Base-by-base conservation (phyloP, 2,797 vertebrate species). In the Myioborus miniatus region DNA sequence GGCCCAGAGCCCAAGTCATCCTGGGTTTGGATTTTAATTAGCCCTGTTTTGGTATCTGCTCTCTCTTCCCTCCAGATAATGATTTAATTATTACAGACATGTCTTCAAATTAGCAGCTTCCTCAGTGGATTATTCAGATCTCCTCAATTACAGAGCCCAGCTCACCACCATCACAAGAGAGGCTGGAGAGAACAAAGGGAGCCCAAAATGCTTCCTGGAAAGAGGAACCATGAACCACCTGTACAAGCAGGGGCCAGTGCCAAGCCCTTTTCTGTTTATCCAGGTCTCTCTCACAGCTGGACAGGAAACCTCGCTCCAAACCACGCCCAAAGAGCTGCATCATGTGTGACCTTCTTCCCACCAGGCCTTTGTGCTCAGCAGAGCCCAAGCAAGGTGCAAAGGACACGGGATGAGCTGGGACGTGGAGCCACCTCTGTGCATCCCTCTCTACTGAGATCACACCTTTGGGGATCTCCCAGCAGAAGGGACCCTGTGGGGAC, bases 41-140 rank as follows among this genome's bases (percentile, higher is more conserved):
- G 91, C 53, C 72, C 47, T 3, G 0, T 85, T 95, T 92, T 84
- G 67, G 88, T 93, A 89, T 94, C 91, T 93, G 90, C 72, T 95
- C 90, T 80, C 82, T 78, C 88, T 86, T 94, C 65, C 93, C 91
- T 96, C 83, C 70, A 94, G 95, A 97, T 94, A 96, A 92, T 74
- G 86, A 93, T 95, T 96, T 93, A 96, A 96, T 97, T 96, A 97
- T 94, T 92, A 91, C 87, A 94, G 94, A 70, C 86, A 72, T 78
- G 62, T 79, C 88, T 96, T 89, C 36, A 63, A 95, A 93, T 94
- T 91, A 96, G 92, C 82, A 94, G 82, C 84, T 95, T 95, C 94
- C 94, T 94, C 80, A 68, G 86, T 37, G 88, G 91, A 87, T 89
- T 94, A 74, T 75, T 94, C 91, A 91, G 91, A 96, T 53, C 87